Evolutionary conservation across 30 jellyfish, hydroid and myxozoan genomes (phyloP), one percentile per base, ranked within the genome.

Genomic region (Catostylus mosaicus): DNA sequence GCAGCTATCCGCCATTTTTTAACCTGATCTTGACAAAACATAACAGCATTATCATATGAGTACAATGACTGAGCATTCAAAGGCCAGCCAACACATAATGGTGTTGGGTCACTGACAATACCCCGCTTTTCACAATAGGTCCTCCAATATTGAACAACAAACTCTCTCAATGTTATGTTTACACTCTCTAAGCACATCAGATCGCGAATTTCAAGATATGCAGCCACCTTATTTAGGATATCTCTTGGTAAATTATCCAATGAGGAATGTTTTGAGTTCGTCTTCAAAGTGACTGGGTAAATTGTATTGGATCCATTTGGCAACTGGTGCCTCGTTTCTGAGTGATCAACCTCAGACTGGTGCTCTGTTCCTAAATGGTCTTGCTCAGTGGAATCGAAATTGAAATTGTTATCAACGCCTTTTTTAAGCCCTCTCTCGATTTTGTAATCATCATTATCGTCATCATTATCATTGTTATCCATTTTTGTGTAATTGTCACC

Each of bases 71-170:
- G n/a, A 30, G 50, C 69, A 56, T 81, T 81, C 76, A 81, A 59
- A 10, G 57, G 84, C 91, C 91, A 81, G 19, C 91, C 91, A 31
- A 81, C 91, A 36, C 91, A 81, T 26, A 81, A 48, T 3, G 91
- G 91, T 3, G 84, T 81, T n/a, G 91, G 91, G 34, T 68, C 84
- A 0, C 38, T 59, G 14, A 36, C n/a, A 73, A 81, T 35, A 38
- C 36, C 29, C 19, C 27, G 22, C 34, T 78, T 67, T 36, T 81
- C 77, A 27, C 91, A 81, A 51, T 36, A 69, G 19, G 62, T 32
- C 68, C 38, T 81, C 91, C 91, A 81, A 63, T 64, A 67, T 10
- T 47, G 84, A 67, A 60, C 3, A 16, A 81, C 78, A 7, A 27
- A 32, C 24, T 32, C 50, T 11, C 70, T 65, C 51, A 81, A 37